These are phyloP conservation scores for Cirrhinus mrigala DNA, from an alignment of 2,797 vertebrate species.

Conservation along the genomic window DNA sequence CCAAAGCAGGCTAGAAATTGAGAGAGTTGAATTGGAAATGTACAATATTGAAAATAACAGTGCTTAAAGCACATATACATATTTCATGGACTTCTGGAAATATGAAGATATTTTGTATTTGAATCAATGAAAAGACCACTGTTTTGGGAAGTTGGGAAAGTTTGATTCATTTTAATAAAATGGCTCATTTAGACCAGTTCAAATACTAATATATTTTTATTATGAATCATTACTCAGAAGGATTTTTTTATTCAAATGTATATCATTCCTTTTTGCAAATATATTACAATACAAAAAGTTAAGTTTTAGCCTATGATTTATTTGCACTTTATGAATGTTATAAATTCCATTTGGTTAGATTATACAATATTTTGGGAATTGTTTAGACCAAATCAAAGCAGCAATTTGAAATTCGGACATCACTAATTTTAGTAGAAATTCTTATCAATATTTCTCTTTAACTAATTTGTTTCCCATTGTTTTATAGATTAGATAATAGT, in stretches of 20 bases:
- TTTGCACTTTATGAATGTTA: not conserved
- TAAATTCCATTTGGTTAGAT: not conserved
- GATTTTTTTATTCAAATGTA: not conserved
- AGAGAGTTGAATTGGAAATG: slow-evolving; percentile 56
- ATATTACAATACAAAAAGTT: not conserved
- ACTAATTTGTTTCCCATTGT: not conserved
- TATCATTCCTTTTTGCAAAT: not conserved
- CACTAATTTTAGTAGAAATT: not conserved
- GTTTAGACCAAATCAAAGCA: not conserved
- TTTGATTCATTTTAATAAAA: not conserved
- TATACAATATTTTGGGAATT: not conserved
- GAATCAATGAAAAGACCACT: slow-evolving; percentile 30
- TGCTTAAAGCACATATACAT: slow-evolving; percentile 49
- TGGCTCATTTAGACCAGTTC: not conserved
- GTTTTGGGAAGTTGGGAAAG: not conserved
- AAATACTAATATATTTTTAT: not conserved
- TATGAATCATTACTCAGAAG: not conserved
- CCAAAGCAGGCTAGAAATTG: slow-evolving; percentile 50
- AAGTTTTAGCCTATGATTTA: not conserved
- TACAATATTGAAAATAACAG: slow-evolving; percentile 46
- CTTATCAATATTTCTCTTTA: not conserved
- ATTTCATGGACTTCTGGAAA: slow-evolving; percentile 41
- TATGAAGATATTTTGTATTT: slow-evolving; percentile 36
- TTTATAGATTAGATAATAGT: not conserved
- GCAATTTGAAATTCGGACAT: not conserved